Evolutionary conservation across 1,140 invertebrate genomes (phyloP), one percentile per base, ranked within the genome.

Genomic region (Brachionus koreanus): DNA sequence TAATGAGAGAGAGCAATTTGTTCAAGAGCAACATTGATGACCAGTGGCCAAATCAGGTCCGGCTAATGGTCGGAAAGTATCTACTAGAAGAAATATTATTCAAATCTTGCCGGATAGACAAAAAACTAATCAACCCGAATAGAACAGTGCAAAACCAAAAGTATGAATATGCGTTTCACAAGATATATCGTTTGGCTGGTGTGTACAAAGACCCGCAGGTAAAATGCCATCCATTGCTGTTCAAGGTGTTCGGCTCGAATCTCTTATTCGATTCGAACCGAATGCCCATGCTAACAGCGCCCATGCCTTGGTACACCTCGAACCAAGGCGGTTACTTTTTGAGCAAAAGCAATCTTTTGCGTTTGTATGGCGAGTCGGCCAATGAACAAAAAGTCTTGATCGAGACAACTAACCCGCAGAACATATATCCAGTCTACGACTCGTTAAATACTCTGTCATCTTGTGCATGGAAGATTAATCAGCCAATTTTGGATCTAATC

Each of bases 401-500:
- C 33, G 57, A 69, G 29, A 13, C 49, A 33, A 42, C 42, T 9
- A n/a, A n/a, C 2, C 43, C 39, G 5, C n/a, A 49, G 72, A 57
- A 52, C 37, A 69, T 82, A 5, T 42, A n/a, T 33, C 42, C 63
- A 6, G 25, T 82, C 5, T 69, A 65, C 37, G 82, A 82, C 57
- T 82, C 82, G 12, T 29, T 82, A 5, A 82, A 82, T 25, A 57
- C 57, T 35, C 10, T 82, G 7, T 65, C 42, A 5, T 49, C 63
- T 49, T 72, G 65, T 74, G 52, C 63, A 33, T 82, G 82, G 82
- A 72, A 75, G 37, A 75, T 82, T 9, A 82, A 82, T 35, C 37
- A 37, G 13, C 13, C 29, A n/a, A 63, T 82, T 10, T 16, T 82
- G 2, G 82, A 82, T 61, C 1, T 72, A 6, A 12, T 74, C 5